phyloP scores from a whole-genome alignment of 2,113 vertebrate species.

The Perca schrenkii region DNA sequence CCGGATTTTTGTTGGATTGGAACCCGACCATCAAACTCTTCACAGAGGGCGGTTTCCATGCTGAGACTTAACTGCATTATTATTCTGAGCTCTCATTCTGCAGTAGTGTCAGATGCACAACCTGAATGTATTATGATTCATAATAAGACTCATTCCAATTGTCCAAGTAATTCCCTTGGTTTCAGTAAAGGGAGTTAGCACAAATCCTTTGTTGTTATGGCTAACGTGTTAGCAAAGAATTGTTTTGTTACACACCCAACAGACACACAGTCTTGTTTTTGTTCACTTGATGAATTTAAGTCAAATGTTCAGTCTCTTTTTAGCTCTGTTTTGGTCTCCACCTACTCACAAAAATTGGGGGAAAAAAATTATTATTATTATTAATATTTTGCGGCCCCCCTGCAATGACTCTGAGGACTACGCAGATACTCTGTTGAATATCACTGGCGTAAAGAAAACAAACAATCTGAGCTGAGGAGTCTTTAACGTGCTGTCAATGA shows the following conservation, averaged over 20 bases:
- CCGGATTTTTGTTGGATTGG: not conserved
- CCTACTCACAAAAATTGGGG: not conserved
- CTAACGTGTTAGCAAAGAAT: not conserved
- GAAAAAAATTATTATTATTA: too few relatives aligned
- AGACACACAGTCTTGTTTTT: not conserved
- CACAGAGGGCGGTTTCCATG: not conserved
- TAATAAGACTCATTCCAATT: not conserved
- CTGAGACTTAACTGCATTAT: not conserved
- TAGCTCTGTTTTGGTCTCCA: not conserved
- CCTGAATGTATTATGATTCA: not conserved
- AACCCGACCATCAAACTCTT: not conserved
- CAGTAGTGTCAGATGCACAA: not conserved
- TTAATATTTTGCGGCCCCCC: too few relatives aligned
- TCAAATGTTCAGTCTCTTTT: not conserved
- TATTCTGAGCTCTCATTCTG: not conserved
- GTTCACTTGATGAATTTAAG: not conserved
- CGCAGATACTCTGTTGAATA: too few relatives aligned
- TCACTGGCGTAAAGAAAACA: too few relatives aligned
- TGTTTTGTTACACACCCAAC: not conserved
- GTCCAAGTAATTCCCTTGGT: not conserved
- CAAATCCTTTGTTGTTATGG: not conserved
- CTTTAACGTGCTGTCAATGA: too few relatives aligned
- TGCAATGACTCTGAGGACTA: too few relatives aligned
- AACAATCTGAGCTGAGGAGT: too few relatives aligned
- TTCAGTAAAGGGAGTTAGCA: not conserved